These are phyloP conservation scores for Globodera ellingtonae DNA, from an alignment of 1,140 invertebrate genomes.

Conservation along the genomic window DNA sequence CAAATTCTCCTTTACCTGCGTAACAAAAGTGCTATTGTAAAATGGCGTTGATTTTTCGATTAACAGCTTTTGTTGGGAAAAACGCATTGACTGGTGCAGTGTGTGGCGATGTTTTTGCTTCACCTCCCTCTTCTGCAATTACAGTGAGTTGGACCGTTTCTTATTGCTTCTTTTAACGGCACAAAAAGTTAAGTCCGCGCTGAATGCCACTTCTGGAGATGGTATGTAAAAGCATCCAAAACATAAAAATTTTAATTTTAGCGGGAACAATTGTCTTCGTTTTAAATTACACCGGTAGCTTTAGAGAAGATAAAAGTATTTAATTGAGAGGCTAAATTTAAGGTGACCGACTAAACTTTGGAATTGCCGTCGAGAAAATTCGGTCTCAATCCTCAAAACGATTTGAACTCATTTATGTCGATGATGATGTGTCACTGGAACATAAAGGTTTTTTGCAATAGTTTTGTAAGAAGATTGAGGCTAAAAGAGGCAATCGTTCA, in stretches of 20 bases:
- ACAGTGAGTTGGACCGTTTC: slow-evolving; percentile 67
- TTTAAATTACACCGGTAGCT: slow-evolving; percentile 84
- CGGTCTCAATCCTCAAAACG: slow-evolving; percentile 77
- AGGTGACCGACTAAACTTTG: slow-evolving; percentile 73
- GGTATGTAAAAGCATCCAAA: slow-evolving; percentile 24
- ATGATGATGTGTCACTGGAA: slow-evolving; percentile 60
- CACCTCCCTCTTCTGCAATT: slow-evolving; percentile 74
- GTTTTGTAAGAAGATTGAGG: too few species aligned
- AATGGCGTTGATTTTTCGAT: not conserved
- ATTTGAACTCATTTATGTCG: slow-evolving; percentile 56
- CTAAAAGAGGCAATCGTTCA: too few species aligned
- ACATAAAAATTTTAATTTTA: slow-evolving; percentile 62
- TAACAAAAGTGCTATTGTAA: slow-evolving; percentile 4
- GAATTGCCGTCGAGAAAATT: slow-evolving; percentile 73
- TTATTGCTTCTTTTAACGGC: slow-evolving; percentile 54
- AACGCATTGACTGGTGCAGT: slow-evolving; percentile 79
- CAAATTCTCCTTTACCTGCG: too few species aligned
- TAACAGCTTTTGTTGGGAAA: slow-evolving; percentile 76
- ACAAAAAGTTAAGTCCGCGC: slow-evolving; percentile 67
- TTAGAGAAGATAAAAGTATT: not conserved
- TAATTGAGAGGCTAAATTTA: slow-evolving; percentile 75
- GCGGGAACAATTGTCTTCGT: slow-evolving; percentile 77
- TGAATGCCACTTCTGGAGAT: not conserved
- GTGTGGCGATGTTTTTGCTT: slow-evolving; percentile 78
- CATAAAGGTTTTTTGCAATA: not conserved